Percentiles rank a stretch among this genome's conserved stretches.
These are phyloP conservation scores for Ctenoplectra terminalis DNA, from an alignment of 1,140 invertebrate genomes.

Conservation along the genomic window DNA sequence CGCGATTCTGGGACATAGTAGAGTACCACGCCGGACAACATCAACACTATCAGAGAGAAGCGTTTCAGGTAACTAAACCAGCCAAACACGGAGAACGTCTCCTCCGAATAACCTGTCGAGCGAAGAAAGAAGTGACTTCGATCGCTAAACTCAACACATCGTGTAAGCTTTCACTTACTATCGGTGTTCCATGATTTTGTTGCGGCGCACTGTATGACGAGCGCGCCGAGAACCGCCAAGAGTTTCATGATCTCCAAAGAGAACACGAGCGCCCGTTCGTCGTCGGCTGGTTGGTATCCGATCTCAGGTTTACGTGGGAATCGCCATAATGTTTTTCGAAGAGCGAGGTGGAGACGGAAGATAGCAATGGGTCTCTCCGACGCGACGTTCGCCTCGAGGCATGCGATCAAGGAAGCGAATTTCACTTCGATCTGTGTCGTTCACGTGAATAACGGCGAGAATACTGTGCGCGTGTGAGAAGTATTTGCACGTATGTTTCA, in stretches of 20 bases:
- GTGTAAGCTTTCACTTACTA: constrained; percentile 57
- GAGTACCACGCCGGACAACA: constrained; percentile 60
- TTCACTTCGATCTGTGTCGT: constrained; percentile 57
- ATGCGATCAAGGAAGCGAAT: constrained; percentile 18
- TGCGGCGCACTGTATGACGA: constrained; percentile 46
- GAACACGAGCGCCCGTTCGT: neutral
- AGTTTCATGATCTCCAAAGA: constrained; percentile 50
- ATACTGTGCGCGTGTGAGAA: neutral
- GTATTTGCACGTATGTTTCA: neutral
- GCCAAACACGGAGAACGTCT: constrained; percentile 47
- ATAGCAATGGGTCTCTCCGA: neutral
- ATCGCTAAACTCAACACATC: neutral
- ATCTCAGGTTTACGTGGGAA: constrained; percentile 1
- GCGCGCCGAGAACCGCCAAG: constrained; percentile 19
- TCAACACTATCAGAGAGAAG: constrained; percentile 59
- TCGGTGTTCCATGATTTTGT: constrained; percentile 44
- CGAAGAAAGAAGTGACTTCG: constrained; percentile 39
- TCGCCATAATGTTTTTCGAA: constrained; percentile 14
- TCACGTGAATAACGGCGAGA: neutral
- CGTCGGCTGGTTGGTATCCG: constrained; percentile 1
- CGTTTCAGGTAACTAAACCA: constrained; percentile 66
- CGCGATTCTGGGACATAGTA: constrained; percentile 73
- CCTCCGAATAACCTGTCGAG: constrained; percentile 59
- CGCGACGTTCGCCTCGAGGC: constrained; percentile 14
- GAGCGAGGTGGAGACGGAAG: neutral